Percentiles rank a stretch among this genome's conserved stretches.
These are phyloP conservation scores for Agrochola circellaris DNA, from an alignment of 2,888 invertebrate species.

Conservation along the genomic window DNA sequence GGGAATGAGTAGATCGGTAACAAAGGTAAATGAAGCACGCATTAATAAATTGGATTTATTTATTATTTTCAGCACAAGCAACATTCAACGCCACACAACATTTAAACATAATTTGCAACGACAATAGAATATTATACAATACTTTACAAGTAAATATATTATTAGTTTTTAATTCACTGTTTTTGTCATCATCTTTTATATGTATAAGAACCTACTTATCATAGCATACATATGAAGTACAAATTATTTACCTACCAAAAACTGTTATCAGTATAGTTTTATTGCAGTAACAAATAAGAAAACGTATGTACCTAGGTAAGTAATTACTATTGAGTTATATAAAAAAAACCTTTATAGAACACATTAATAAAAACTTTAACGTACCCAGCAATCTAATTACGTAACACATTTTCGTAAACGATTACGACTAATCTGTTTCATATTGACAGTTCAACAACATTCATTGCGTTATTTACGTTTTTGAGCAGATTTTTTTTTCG, in stretches of 20 bases:
- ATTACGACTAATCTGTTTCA: too few relatives aligned
- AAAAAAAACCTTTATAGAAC: neutral
- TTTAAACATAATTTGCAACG: conserved; percentile 63
- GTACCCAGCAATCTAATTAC: too few relatives aligned
- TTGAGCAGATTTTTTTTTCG: too few relatives aligned
- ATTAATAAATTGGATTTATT: conserved; percentile 50
- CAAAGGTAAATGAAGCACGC: neutral
- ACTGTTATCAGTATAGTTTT: neutral
- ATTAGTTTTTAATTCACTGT: conserved; percentile 30
- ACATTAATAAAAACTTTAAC: too few relatives aligned
- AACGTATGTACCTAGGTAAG: neutral
- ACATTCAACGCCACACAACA: conserved; percentile 77
- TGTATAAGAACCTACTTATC: too few relatives aligned
- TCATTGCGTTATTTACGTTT: too few relatives aligned
- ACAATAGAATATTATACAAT: conserved; percentile 55
- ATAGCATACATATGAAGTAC: neutral
- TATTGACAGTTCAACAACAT: too few relatives aligned
- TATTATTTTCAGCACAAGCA: conserved; percentile 76
- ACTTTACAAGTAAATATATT: conserved; percentile 47
- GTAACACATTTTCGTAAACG: too few relatives aligned
- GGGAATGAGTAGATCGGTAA: neutral
- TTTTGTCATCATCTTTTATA: neutral
- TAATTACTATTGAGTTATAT: neutral
- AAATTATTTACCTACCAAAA: neutral
- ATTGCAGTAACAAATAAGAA: neutral